phyloP scores from a whole-genome alignment of 2,888 invertebrate genomes.

The Elysia crispata region DNA sequence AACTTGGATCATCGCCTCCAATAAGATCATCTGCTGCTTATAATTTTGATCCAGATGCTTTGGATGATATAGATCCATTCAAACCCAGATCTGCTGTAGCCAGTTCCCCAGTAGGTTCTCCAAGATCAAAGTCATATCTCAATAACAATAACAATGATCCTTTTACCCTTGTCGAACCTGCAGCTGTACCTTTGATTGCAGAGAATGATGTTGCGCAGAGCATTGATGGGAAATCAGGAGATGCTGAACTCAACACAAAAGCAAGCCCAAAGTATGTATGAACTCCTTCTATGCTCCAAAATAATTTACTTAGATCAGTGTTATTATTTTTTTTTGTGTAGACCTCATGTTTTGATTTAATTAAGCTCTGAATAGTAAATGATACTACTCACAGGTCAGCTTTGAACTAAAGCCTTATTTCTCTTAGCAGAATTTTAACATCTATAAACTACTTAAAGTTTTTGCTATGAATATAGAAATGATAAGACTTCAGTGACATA shows the following conservation, averaged over 20 bases:
- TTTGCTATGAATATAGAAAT: no score
- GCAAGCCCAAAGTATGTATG: slow-evolving; percentile 27
- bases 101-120: slow-evolving; percentile 47
- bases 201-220: neutral
- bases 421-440: no score
- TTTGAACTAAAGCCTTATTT: no score
- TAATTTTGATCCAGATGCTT: neutral
- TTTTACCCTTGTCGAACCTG: neutral
- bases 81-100: slow-evolving; percentile 38
- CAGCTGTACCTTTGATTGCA: neutral
- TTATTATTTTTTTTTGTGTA: no score
- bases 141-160: slow-evolving; percentile 44
- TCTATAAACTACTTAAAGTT: no score
- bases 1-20: slow-evolving; percentile 62
- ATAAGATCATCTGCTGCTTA: neutral
- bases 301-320: no score
- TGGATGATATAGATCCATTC: slow-evolving; percentile 46
- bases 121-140: neutral
- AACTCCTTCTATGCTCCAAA: no score
- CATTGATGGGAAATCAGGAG: slow-evolving; percentile 12
- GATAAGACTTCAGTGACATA: no score
- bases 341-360: no score
- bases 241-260: neutral
- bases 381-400: no score
- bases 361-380: no score